phyloP scores from a whole-genome alignment of 2,797 vertebrate genomes.

The Molossus molossus region DNA sequence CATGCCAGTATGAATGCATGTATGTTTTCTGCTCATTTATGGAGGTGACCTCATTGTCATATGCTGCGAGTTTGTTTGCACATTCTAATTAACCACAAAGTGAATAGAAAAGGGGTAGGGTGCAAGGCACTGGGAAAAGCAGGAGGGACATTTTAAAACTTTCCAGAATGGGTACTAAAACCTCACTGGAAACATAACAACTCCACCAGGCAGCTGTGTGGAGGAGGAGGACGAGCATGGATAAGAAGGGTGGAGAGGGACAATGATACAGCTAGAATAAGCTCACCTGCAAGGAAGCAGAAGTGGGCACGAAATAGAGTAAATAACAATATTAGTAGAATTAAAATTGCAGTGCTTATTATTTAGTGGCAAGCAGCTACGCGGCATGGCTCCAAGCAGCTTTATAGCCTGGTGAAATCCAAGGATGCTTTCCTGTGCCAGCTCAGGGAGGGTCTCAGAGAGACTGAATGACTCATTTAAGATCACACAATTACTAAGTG shows the following conservation, averaged over 20 bases:
- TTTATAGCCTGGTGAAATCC: neutral
- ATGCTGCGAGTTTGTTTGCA: neutral
- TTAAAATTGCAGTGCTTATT: neutral
- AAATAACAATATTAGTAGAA: neutral
- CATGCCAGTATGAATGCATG: neutral
- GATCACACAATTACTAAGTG: neutral
- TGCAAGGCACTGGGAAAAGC: neutral
- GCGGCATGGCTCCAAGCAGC: neutral
- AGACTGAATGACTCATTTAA: neutral
- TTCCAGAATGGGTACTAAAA: neutral
- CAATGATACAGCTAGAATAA: neutral
- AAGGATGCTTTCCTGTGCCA: neutral
- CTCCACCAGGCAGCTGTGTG: neutral
- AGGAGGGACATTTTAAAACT: neutral
- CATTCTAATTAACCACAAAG: constrained; percentile 7
- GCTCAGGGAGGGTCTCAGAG: neutral
- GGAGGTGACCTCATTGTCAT: neutral
- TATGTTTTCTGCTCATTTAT: neutral
- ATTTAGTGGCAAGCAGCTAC: neutral
- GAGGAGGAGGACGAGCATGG: neutral
- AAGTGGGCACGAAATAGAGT: neutral
- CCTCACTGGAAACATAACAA: neutral
- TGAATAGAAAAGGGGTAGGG: neutral
- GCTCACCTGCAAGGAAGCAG: neutral
- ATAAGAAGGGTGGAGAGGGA: neutral